These are phyloP conservation scores for Drosophila albomicans DNA, from an alignment of 1,140 invertebrate genomes.

Conservation along the genomic window DNA sequence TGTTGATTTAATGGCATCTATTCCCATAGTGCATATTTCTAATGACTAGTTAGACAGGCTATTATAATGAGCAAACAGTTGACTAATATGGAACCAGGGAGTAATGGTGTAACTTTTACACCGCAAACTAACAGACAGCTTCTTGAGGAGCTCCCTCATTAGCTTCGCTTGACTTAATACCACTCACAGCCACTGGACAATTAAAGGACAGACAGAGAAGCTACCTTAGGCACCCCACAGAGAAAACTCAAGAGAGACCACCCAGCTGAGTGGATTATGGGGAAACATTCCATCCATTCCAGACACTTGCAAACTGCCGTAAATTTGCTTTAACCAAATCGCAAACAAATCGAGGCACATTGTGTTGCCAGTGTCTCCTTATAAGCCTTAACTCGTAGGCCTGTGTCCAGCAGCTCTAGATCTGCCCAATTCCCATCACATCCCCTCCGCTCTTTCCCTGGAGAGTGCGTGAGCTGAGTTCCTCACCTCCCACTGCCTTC, in stretches of 20 bases:
- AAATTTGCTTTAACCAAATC: conserved; percentile 74
- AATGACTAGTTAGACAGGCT: conserved; percentile 35
- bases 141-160: conserved; percentile 26
- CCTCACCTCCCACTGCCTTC: conserved; percentile 55
- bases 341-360: conserved; percentile 74
- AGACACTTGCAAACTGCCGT: conserved; percentile 45
- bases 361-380: conserved; percentile 55
- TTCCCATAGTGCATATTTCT: conserved; percentile 59
- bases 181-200: conserved; percentile 38
- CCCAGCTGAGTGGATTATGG: conserved; percentile 44
- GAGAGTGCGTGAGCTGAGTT: conserved; percentile 56
- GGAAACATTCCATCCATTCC: conserved; percentile 19
- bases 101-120: background rate
- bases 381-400: conserved; percentile 50
- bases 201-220: conserved; percentile 7
- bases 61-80: conserved; percentile 47
- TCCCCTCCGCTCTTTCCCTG: background rate
- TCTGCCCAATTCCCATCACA: background rate
- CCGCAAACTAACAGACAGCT: conserved; percentile 12
- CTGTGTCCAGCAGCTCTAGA: conserved; percentile 6
- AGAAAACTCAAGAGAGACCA: conserved; percentile 46
- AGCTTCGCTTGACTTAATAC: conserved; percentile 47
- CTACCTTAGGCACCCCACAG: background rate
- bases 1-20: conserved; percentile 69
- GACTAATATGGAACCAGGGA: conserved; percentile 57